These are phyloP conservation scores for Lagodon rhomboides DNA, from an alignment of 2,797 vertebrate genomes.

Conservation along the genomic window DNA sequence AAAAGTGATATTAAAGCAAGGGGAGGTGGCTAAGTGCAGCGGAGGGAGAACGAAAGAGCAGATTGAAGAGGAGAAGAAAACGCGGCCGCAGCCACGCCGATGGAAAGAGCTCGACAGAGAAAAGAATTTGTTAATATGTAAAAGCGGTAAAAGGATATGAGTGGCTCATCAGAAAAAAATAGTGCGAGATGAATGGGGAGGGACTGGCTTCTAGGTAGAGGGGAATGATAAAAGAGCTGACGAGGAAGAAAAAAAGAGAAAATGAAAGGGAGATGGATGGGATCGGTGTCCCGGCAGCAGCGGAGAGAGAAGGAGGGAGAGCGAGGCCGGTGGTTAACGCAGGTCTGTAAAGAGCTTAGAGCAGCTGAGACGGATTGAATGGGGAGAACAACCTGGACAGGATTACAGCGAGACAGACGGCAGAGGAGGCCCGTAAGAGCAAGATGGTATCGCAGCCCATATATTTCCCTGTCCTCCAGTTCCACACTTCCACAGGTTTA, in stretches of 20 bases:
- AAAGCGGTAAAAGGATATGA: conserved; percentile 51
- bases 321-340: conserved; percentile 64
- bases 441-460: conserved; percentile 62
- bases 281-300: conserved; percentile 45
- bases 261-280: conserved; percentile 60
- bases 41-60: conserved; percentile 10
- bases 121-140: conserved; percentile 62
- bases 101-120: conserved; percentile 4
- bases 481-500: conserved; percentile 33
- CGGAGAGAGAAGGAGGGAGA: conserved; percentile 36
- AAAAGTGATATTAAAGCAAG: conserved; percentile 61
- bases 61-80: conserved; percentile 41
- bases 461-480: conserved; percentile 40
- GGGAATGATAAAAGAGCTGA: conserved; percentile 61
- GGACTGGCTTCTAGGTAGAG: conserved; percentile 48
- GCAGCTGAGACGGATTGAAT: conserved; percentile 82
- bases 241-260: conserved; percentile 50
- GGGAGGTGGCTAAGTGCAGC: conserved; percentile 40
- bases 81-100: conserved; percentile 14
- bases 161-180: conserved; percentile 53
- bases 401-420: conserved; percentile 73
- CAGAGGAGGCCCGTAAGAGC: conserved; percentile 40
- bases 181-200: conserved; percentile 39
- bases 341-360: conserved; percentile 82
- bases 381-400: conserved; percentile 80